Base-by-base conservation (phyloP, 1,140 invertebrate genomes). In the Hestina assimilis region DNA sequence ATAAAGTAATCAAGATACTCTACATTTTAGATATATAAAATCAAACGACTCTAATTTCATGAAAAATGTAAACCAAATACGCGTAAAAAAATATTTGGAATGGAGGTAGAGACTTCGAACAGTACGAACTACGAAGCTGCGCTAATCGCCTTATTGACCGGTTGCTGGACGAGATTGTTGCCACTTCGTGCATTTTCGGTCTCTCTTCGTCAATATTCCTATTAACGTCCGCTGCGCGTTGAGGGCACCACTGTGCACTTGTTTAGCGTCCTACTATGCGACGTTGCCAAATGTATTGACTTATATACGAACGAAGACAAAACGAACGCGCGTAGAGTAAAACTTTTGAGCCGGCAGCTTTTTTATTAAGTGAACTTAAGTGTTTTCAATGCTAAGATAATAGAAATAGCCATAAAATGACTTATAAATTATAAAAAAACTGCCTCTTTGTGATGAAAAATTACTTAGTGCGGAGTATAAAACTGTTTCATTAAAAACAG, bases 91-190 rank as follows among this genome's bases (percentile, higher is more conserved):
- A 50, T 76, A n/a, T 74, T 74, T 42, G 55, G 55, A 63, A 68
- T 41, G 50, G 59, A 66, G 65, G 19, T 24, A 21, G 3, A 58
- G 66, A 66, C n/a, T n/a, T n/a, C n/a, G n/a, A n/a, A n/a, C n/a
- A n/a, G n/a, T n/a, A n/a, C 65, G 72, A 71, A 69, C 68, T 66
- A 56, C 61, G 69, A 74, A 63, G 74, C 75, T 83, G 81, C 78
- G 83, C 84, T 84, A 86, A 83, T 88, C 83, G 75, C 75, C 83
- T 83, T 88, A 89, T 90, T 89, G 87, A 89, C 89, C 89, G 87
- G 86, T 87, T 84, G 72, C 71, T 71, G 84, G 81, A 86, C 83
- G 71, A 58, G 75, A 67, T 79, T 78, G 85, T 87, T 80, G 79
- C 80, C 76, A 72, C 75, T 83, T 86, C 88, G 83, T 83, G 81